Evolutionary conservation across 2,113 vertebrate species (phyloP), one percentile per base, ranked within the genome.

Genomic region (Brachionichthys hirsutus): DNA sequence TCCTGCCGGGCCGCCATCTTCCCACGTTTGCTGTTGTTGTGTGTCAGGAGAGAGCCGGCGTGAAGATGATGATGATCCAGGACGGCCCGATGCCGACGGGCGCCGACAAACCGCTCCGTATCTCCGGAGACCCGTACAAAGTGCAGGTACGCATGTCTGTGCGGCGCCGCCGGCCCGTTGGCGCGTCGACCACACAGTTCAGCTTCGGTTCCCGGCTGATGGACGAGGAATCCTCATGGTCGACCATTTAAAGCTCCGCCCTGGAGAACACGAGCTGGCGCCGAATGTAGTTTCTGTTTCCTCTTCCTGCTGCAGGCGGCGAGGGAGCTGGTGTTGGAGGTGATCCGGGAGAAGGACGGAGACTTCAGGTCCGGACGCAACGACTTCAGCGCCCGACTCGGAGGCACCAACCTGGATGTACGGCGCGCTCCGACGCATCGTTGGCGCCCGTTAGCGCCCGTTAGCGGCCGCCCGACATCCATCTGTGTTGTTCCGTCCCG

Each of bases 21-120:
- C 19, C 22, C 11, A 51, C 4, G 8, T 48, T 54, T 18, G 30
- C 35, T 47, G 43, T 18, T 36, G 14, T 53, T 68, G 10, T 46
- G 43, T n/a, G 15, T 44, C 83, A 98, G 95, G 95, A 98, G 85
- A 90, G 95, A 71, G 94, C 95, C 0, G 95, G 95, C 2, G 95
- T 98, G 85, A 97, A 97, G 87, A 97, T 98, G 95, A 94, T 97
- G 66, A 97, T 98, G 95, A 98, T 97, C 79, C 95, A 98, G 84
- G 95, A 97, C 0, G 95, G 95, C 11, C 95, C 95, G 0, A 85
- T 97, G 86, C 95, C 95, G 0, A 98, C 95, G 0, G 95, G 95
- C 50, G 93, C 94, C 11, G 95, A 98, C 83, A 98, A 98, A 86
- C 95, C 95, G 49, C 95, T 98, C 13, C 92, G 95, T 24, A 96